Evolutionary conservation across 2,113 vertebrate species (phyloP), one percentile per base, ranked within the genome.

Genomic region (Thomomys bottae): DNA sequence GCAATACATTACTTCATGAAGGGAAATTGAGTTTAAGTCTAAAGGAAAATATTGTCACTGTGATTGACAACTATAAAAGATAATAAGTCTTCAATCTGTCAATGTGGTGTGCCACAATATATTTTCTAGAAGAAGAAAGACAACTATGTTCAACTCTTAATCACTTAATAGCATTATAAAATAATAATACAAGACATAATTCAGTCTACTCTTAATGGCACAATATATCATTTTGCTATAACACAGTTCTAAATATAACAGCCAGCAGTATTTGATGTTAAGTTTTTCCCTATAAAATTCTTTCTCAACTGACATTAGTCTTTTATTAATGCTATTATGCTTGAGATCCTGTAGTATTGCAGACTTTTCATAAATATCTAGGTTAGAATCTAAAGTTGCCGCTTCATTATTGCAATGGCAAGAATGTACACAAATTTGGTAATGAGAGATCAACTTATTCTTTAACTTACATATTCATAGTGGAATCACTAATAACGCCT

Each of bases 101-200:
- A 82, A 24, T 89, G 15, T 78, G 49, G 64, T 78, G 9, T 75
- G 72, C 17, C 21, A 72, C 21, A 85, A 81, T 8, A 32, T 45
- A 81, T 67, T 92, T 91, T 71, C 59, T 24, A 95, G 38, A 88
- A 66, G 80, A 93, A 93, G 12, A 45, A 94, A 93, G 12, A 38
- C 59, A 70, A 78, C 70, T 71, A 85, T 67, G 5, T 61, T 84
- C 73, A 85, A 91, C 73, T 84, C 63, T 63, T 77, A 91, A 59
- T 64, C 38, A 63, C 34, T 86, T 83, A 49, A 59, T 54, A 57
- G 36, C n/a, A 93, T 68, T 79, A 80, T 72, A 84, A 91, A 88
- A 84, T 42, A 91, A 92, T 92, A 78, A 84, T 2, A 70, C 14
- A 68, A 92, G 84, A 91, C 24, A 70, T 72, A 73, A 83, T 77